Base-by-base conservation (phyloP, 2,888 invertebrate genomes). In the Gandaritis pyraliata region DNA sequence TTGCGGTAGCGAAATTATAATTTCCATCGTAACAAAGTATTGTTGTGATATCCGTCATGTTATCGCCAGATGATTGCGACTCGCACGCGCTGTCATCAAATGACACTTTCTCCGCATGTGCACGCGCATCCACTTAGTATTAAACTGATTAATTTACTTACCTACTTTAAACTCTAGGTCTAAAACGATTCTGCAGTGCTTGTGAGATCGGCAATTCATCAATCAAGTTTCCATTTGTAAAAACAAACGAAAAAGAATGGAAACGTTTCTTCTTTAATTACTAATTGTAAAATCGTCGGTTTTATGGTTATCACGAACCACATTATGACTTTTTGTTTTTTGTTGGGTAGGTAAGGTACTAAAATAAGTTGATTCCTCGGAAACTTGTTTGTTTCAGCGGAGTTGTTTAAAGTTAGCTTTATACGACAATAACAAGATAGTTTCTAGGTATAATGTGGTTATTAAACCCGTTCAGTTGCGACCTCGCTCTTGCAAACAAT, bases 81-180 rank as follows among this genome's bases (percentile, higher is more conserved):
- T 62, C 56, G 69, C 76, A 74, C 74, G 72, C 70, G 69, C 65
- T 64, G 61, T 70, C 69, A 64, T 67, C 67, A 72, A 70, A 66
- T 68, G 71, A 70, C 75, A 78, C 78, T 80, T 82, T 82, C 81
- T 72, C 77, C 72, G 59, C 70, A 66, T 66, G 71, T 69, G 72
- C 72, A 74, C 67, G 70, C 71, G 66, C 75, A 71, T 72, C 54
- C 61, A 50, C 18, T n/a, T n/a, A n/a, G n/a, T n/a, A n/a, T n/a
- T n/a, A n/a, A n/a, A n/a, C n/a, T 2, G 41, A 55, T 41, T 41
- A 23, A 41, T 58, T 33, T 10, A 33, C 1, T 8, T 33, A 11
- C 1, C 33, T 33, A 33, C 1, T 33, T 10, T 11, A 33, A 33
- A 33, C 33, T 33, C 33, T 33, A 10, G n/a, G n/a, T n/a, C n/a